Evolutionary conservation across 2,797 vertebrate genomes (phyloP), one percentile per base, ranked within the genome.

Genomic region (Chromobotia macracanthus): DNA sequence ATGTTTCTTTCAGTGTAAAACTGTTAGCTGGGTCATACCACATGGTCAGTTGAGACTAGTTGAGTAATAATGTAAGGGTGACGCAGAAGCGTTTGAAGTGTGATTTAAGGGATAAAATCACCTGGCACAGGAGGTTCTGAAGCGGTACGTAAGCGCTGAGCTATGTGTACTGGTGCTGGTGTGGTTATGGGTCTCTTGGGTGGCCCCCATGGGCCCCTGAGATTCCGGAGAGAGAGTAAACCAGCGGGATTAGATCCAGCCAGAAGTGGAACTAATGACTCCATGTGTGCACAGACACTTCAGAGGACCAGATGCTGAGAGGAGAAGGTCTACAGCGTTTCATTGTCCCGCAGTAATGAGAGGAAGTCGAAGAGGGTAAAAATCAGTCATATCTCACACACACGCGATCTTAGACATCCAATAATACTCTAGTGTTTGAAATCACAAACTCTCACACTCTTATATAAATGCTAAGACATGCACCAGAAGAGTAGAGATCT

Each of bases 281-380:
- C 89, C 93, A 93, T 88, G 90, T 93, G 90, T 90, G 90, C 23
- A 63, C 81, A 86, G 89, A 91, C 90, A 86, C 87, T 89, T 91
- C 87, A 92, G 89, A 93, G 89, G 92, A 90, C 91, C 91, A 94
- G 92, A 93, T 90, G 89, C 88, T 82, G 84, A 89, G 89, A 83
- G 82, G 84, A 89, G 90, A 92, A 90, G 89, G 88, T 90, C 93
- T 90, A 79, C 87, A 87, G 92, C 89, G 82, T 92, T 91, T 89
- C n/a, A 86, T 68, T 82, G 88, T 90, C 91, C 89, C 76, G 12
- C 71, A 75, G 51, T 77, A 83, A 77, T 79, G 73, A 75, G 81
- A 82, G 79, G 69, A 53, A 75, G 73, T 72, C 55, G 66, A 61
- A 77, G 13, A 31, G n/a, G n/a, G n/a, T n/a, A n/a, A 64, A 31